Base-by-base conservation (phyloP, 1,140 invertebrate genomes). In the Medauroidea extradentata region DNA sequence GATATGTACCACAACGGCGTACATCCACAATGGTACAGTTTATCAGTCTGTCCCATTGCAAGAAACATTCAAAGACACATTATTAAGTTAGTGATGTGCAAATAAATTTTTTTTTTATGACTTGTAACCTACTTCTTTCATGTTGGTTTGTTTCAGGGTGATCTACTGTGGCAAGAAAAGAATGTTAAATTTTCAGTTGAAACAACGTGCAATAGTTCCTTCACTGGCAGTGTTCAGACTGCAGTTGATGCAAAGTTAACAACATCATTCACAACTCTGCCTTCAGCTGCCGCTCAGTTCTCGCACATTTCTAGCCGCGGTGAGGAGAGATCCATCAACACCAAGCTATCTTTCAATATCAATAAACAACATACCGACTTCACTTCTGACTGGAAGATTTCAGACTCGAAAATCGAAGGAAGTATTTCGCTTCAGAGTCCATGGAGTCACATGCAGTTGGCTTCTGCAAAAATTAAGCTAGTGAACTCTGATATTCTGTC, bases 101-200 rank as follows among this genome's bases (percentile, higher is more conserved):
- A 34, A 34, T 34, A 34, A 34, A 11, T 34, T 34, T 34, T 34
- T 34, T n/a, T n/a, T n/a, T n/a, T n/a, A n/a, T n/a, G n/a, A n/a
- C n/a, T n/a, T n/a, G n/a, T 34, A 34, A 34, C 11, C 29, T 7
- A 7, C 11, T 34, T 34, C 29, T 54, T 16, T 21, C 29, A 18
- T 54, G 8, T 54, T 54, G 24, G 24, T 14, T 54, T 25, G 38
- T 54, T 34, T 34, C 41, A 54, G 53, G 41, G 38, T 34, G 19
- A 54, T 2, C n/a, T 38, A 9, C 24, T 41, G n/a, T 54, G 53
- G 53, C 53, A 54, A 25, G 34, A 54, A 19, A 41, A 54, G 38
- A 54, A 54, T 16, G 19, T 54, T 7, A 13, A 21, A 8, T 25
- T 54, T 42, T 19, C 39, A 23, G 13, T 42, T 3, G 29, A 44